Conservation (phyloP, 37 sponge, comb jelly and placozoan genomes). For the Ianthella basta region DNA sequence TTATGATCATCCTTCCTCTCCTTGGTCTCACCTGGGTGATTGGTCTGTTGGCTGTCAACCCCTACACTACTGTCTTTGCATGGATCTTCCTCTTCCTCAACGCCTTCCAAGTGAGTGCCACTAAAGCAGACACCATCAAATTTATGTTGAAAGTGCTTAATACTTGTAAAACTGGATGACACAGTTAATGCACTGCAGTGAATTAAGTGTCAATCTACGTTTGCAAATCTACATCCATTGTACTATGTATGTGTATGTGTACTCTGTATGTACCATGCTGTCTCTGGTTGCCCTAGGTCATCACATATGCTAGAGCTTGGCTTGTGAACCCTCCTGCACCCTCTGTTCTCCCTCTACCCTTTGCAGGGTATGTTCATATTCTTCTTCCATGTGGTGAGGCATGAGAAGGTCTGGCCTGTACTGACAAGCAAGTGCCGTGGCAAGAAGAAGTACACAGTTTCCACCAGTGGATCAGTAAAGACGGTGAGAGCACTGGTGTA, state of each 20-base stretch:
- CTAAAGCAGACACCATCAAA: too few species aligned
- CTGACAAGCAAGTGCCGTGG: neutral
- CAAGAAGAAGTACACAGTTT: too few species aligned
- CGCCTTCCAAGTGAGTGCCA: conserved; percentile 60
- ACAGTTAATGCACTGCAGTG: neutral
- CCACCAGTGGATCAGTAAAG: too few species aligned
- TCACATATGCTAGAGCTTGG: too few species aligned
- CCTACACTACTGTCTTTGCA: conserved; percentile 62
- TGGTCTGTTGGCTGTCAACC: conserved; percentile 69
- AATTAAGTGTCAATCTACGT: neutral
- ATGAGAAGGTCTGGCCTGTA: conserved; percentile 13
- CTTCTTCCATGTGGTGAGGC: conserved; percentile 16
- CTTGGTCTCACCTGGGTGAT: conserved; percentile 69
- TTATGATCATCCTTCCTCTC: conserved; percentile 46
- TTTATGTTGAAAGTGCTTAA: too few species aligned
- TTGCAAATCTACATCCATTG: neutral
- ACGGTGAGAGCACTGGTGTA: too few species aligned
- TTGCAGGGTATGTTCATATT: conserved; percentile 37
- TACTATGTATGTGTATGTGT: neutral
- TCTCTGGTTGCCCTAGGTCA: too few species aligned
- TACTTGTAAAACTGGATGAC: too few species aligned
- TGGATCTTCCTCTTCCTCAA: conserved; percentile 78
- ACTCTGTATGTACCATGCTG: neutral
- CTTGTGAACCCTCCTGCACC: too few species aligned
- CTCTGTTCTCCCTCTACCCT: neutral